A percentile compares a stretch with the other conserved stretches of the same genome.
These are phyloP conservation scores for Sphaeridia pumilis DNA, from an alignment of 2,888 invertebrate species.

Conservation along the genomic window DNA sequence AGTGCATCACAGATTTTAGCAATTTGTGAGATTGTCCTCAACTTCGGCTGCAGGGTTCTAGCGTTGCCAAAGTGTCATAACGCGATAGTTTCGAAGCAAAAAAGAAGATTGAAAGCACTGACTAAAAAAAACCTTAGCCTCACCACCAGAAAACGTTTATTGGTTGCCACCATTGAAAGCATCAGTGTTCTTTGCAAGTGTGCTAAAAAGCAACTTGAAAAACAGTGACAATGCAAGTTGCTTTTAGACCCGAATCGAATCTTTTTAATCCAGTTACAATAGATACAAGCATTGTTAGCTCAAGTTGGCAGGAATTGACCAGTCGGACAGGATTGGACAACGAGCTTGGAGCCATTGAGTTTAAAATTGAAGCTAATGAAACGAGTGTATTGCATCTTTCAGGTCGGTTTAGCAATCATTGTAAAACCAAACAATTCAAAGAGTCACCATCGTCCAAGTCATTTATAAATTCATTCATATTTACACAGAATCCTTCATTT, in stretches of 20 bases:
- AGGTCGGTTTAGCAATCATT: no score
- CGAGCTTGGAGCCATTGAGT: neutral
- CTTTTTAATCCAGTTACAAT: neutral
- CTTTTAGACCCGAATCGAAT: neutral
- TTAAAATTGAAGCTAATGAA: neutral
- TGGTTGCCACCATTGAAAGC: neutral
- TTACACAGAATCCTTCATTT: neutral
- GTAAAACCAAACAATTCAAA: neutral
- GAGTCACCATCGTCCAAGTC: neutral
- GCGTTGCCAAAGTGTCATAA: no score
- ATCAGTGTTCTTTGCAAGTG: neutral
- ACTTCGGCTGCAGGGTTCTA: no score
- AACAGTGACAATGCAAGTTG: neutral
- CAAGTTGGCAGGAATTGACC: neutral
- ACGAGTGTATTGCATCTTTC: neutral
- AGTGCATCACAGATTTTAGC: no score
- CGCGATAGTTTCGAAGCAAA: no score
- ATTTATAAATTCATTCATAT: no score
- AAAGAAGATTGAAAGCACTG: no score
- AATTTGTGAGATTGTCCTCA: no score
- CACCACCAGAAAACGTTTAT: no score
- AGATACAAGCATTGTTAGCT: neutral
- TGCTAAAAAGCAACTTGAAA: no score
- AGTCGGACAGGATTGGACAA: neutral
- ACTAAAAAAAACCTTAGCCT: no score